Conservation (phyloP, 1,140 invertebrate genomes). For the Lanistes nyassanus region DNA sequence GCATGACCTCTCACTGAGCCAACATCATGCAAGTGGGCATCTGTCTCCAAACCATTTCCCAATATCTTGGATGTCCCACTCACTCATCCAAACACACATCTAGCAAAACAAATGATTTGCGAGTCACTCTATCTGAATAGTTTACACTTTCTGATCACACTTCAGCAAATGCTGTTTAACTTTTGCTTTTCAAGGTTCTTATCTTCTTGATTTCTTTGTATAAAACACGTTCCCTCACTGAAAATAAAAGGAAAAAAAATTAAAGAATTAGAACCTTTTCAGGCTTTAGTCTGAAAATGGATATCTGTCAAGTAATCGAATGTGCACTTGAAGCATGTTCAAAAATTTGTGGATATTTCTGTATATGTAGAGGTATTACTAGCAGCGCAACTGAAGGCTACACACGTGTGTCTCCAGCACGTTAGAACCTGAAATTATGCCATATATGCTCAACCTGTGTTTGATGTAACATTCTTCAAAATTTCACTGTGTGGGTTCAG, state of each 20-base stretch:
- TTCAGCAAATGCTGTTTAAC: not conserved
- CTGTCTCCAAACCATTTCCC: too few species aligned
- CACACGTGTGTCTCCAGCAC: too few species aligned
- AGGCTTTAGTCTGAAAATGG: too few species aligned
- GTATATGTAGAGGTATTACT: too few species aligned
- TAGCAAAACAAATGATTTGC: too few species aligned
- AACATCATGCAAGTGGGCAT: too few species aligned
- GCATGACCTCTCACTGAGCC: too few species aligned
- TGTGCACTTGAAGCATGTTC: not conserved
- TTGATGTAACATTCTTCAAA: not conserved
- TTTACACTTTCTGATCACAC: too few species aligned
- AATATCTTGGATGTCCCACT: too few species aligned
- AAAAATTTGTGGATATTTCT: not conserved
- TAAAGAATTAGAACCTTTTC: not conserved
- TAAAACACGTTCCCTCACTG: slow-evolving; percentile 54
- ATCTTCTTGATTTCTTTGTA: slow-evolving; percentile 63
- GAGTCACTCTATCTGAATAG: too few species aligned
- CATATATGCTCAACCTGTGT: not conserved
- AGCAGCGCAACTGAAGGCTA: too few species aligned
- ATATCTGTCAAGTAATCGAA: too few species aligned
- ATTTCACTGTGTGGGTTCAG: not conserved
- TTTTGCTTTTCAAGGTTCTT: slow-evolving; percentile 38
- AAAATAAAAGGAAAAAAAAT: slow-evolving; percentile 34
- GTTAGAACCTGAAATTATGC: not conserved
- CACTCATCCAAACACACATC: slow-evolving; percentile 6